Evolutionary conservation across 2,113 vertebrate genomes (phyloP).

Genomic region (Tichodroma muraria): DNA sequence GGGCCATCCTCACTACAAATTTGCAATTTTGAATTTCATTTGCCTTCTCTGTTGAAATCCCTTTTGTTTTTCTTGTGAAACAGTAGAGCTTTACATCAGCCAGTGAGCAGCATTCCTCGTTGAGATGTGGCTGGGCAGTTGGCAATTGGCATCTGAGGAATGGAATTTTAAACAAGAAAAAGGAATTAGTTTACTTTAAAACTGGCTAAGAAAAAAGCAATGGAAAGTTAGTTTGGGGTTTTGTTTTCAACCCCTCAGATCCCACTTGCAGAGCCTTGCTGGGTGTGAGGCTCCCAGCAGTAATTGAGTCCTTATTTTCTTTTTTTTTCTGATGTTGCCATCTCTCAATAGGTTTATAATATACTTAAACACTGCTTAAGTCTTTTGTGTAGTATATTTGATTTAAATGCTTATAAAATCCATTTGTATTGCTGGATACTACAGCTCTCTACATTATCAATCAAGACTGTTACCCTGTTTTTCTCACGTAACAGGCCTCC

Average conservation of each 20-base stretch:
- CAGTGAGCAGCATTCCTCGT: conserved; percentile 9
- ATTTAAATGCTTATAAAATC: not conserved
- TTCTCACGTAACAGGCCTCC: not conserved
- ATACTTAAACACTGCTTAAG: not conserved
- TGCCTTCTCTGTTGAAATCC: not conserved
- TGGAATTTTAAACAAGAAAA: conserved; percentile 36
- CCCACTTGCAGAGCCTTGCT: not conserved
- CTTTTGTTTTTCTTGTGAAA: not conserved
- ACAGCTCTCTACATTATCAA: not conserved
- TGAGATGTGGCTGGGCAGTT: not conserved
- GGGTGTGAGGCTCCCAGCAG: not conserved
- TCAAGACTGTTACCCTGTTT: not conserved
- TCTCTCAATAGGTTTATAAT: not conserved
- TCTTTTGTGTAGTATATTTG: not conserved
- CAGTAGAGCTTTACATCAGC: not conserved
- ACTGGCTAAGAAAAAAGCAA: not conserved
- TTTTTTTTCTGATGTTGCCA: not conserved
- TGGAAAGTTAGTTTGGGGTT: not conserved
- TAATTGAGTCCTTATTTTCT: not conserved
- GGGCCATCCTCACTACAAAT: not conserved
- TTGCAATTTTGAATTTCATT: not conserved
- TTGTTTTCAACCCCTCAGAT: not conserved
- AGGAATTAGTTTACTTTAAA: conserved; percentile 34
- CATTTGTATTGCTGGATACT: not conserved
- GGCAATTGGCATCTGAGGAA: conserved; percentile 16